phyloP scores from a whole-genome alignment of 2,113 vertebrate genomes.

The Bucco capensis region DNA sequence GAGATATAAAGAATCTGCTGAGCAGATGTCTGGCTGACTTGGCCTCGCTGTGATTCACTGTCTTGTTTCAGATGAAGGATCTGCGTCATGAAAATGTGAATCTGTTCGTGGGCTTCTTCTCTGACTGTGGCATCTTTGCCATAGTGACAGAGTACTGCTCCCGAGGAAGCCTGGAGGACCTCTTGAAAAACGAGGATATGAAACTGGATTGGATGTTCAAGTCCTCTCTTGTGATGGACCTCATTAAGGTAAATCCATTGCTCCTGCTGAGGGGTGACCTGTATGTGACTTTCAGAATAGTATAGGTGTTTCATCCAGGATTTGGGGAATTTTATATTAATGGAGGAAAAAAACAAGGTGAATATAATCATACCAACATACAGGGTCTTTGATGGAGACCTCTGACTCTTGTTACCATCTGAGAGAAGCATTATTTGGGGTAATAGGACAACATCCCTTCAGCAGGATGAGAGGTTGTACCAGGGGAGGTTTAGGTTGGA shows the following conservation, averaged over 20 bases:
- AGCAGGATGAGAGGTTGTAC: background rate
- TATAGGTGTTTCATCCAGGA: background rate
- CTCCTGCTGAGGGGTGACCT: background rate
- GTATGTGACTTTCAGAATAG: background rate
- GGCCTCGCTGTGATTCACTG: background rate
- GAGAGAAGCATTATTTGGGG: background rate
- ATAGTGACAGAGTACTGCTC: constrained; percentile 90
- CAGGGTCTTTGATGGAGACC: background rate
- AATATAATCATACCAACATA: background rate
- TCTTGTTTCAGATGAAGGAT: constrained; percentile 85
- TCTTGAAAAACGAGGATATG: constrained; percentile 86
- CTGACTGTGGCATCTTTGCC: constrained; percentile 82
- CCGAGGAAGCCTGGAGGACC: constrained; percentile 87
- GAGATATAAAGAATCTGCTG: background rate
- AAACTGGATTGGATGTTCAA: constrained; percentile 97
- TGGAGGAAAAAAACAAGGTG: background rate
- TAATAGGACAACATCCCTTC: too few relatives aligned
- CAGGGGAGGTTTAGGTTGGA: too few relatives aligned
- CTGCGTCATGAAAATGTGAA: constrained; percentile 90
- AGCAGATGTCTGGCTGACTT: background rate
- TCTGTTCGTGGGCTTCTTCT: constrained; percentile 87
- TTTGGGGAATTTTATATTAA: background rate
- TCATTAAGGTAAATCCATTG: constrained; percentile 84
- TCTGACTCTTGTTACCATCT: background rate
- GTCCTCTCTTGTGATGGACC: constrained; percentile 88